Conservation (phyloP, 2,888 invertebrate species). For the Apotomis turbidana region DNA sequence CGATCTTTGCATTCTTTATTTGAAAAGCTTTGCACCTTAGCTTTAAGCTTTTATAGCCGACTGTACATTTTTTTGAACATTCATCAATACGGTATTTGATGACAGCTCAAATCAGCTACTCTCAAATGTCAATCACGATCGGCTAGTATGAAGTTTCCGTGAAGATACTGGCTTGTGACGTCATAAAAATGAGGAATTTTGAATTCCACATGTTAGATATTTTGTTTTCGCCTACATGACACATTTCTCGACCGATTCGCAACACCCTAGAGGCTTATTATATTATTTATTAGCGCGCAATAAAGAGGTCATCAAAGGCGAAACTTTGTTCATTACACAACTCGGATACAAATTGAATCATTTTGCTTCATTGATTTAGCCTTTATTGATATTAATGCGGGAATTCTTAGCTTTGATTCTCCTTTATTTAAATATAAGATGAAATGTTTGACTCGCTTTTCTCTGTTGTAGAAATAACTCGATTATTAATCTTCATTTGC, state of each 20-base stretch:
- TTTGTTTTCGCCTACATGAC: no score
- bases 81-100: no score
- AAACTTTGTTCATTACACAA: slow-evolving; percentile 32
- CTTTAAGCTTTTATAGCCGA: no score
- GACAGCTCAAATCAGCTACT: no score
- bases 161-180: no score
- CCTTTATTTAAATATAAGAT: not conserved
- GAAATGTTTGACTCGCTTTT: not conserved
- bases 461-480: not conserved
- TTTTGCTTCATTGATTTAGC: not conserved
- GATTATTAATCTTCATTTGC: not conserved
- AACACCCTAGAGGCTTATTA: not conserved
- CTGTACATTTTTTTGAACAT: no score
- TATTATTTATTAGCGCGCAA: not conserved
- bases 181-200: no score
- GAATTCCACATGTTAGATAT: no score
- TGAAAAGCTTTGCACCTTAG: no score
- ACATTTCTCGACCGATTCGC: not conserved
- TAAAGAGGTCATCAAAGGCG: slow-evolving; percentile 16
- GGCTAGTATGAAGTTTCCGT: no score
- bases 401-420: not conserved
- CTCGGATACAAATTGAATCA: slow-evolving; percentile 23
- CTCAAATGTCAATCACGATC: no score
- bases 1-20: no score
- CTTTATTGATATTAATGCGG: slow-evolving; percentile 12